Base-by-base conservation (phyloP, 2,888 invertebrate species). In the Pristionchus arcanus region DNA sequence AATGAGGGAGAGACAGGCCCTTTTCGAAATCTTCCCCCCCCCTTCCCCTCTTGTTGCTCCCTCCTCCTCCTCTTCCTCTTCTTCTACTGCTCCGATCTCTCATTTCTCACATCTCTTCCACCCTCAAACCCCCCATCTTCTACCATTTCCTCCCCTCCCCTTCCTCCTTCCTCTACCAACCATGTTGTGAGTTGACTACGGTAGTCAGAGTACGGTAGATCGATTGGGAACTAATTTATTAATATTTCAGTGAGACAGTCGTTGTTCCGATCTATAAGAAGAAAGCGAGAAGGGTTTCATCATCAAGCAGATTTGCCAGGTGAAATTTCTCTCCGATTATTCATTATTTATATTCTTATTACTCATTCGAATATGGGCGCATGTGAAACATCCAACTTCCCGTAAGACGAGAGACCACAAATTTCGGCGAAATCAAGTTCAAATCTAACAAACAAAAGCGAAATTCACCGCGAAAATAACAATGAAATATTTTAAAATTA, bases 231-330 rank as follows among this genome's bases (percentile, higher is more conserved):
- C 11, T 59, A 25, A 85, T 34, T 34, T 7, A 85, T 31, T 59
- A 9, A 2, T 13, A 3, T 74, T 88, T 7, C 87, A 88, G 87
- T 88, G 87, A 88, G 55, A 59, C 55, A 34, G 74, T 71, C 21
- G 71, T 74, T 13, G 87, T 74, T 74, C 87, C 87, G 31, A 59
- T 88, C 53, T 88, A 88, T 74, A 88, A 88, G 87, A 88, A 88
- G 87, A 88, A 88, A 34, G 87, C 87, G 1, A 15, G 74, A 11
- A n/a, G 87, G 55, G 74, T 88, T 13, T 88, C 87, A 4, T 88
- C 87, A 9, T 28, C 74, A 34, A 74, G n/a, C 15, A n/a, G 87
- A 88, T 88, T 88, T 34, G 63, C 71, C n/a, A 88, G 87, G 87
- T 88, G 19, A 68, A n/a, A 11, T 25, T 1, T 21, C 55, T 55